These are phyloP conservation scores for Imbricaverruca yamaguchii DNA, from an alignment of 2,888 invertebrate species.

Conservation along the genomic window DNA sequence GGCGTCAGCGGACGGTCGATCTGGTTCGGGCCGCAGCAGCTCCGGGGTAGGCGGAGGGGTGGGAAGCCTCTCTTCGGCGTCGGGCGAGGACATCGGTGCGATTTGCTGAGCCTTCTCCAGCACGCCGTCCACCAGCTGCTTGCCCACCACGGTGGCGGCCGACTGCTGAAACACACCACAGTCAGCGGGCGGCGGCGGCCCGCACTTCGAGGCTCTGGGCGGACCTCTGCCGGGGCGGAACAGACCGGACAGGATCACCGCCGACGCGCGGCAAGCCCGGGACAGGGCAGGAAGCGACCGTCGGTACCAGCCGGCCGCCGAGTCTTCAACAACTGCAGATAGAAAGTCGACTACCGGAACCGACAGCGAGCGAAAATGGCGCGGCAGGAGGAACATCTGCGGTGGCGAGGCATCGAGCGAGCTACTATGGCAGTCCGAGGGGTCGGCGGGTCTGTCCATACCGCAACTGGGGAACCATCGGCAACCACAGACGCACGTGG, in stretches of 20 bases:
- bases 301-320: no score
- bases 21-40: not conserved
- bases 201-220: not conserved
- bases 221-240: not conserved
- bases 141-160: not conserved
- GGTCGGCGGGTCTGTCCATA: no score
- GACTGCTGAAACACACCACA: not conserved
- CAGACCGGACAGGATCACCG: not conserved
- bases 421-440: no score
- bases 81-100: not conserved
- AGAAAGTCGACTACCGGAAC: no score
- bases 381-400: no score
- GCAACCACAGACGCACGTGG: no score
- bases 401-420: no score
- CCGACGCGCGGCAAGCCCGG: not conserved
- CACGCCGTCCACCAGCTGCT: not conserved
- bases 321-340: no score
- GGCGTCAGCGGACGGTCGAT: not conserved
- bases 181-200: not conserved
- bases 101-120: not conserved
- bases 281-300: not conserved
- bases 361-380: no score
- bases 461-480: no score
- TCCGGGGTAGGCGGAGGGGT: not conserved
- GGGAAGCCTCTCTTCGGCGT: not conserved